Evolutionary conservation across 2,888 invertebrate genomes (phyloP).

Genomic region (Odontocolon sp.): DNA sequence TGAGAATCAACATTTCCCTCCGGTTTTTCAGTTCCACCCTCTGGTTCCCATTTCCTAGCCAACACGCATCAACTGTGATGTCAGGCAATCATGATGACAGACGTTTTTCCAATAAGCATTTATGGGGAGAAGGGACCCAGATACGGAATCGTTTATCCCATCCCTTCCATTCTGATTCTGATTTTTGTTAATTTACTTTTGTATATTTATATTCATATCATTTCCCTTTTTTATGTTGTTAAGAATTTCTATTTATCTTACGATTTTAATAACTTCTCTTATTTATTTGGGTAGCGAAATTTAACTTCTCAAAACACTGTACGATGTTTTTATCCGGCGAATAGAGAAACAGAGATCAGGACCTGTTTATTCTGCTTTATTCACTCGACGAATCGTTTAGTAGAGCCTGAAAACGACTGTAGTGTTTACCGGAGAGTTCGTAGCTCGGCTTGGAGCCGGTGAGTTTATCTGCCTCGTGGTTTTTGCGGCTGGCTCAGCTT

Average conservation of each 20-base stretch:
- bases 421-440: not conserved
- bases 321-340: not conserved
- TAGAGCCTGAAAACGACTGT: not conserved
- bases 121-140: not conserved
- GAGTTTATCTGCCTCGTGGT: not conserved
- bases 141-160: constrained; percentile 25
- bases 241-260: no score
- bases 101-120: constrained; percentile 31
- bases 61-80: constrained; percentile 29
- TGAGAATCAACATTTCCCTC: constrained; percentile 13
- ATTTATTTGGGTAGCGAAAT: no score
- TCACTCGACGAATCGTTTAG: not conserved
- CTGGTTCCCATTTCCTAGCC: not conserved
- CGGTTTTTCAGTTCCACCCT: not conserved
- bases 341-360: not conserved
- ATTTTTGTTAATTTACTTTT: not conserved
- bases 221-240: no score
- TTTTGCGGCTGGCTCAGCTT: not conserved
- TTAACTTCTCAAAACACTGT: no score
- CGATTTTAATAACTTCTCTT: no score
- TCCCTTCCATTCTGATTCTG: not conserved
- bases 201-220: not conserved
- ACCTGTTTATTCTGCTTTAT: constrained; percentile 11
- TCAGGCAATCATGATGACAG: constrained; percentile 29
- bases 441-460: not conserved